Conservation (phyloP, 2,888 invertebrate genomes). For the Esperia sulphurella region DNA sequence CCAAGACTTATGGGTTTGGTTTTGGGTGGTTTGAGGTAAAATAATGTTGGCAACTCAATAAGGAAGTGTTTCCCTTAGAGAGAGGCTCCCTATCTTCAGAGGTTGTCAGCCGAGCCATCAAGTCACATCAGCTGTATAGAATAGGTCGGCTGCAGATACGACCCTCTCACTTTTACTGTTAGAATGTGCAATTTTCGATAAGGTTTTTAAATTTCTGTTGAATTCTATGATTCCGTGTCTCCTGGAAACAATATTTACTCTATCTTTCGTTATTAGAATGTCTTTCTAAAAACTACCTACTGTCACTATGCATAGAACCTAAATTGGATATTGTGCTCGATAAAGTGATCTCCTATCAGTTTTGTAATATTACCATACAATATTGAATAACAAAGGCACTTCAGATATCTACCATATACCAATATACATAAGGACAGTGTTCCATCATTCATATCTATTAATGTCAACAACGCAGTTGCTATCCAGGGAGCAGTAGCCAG, state of each 20-base stretch:
- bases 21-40: not conserved
- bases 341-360: too few species aligned
- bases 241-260: too few species aligned
- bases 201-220: too few species aligned
- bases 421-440: not conserved
- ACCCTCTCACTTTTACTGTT: not conserved
- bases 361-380: too few species aligned
- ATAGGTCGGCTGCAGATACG: slow-evolving; percentile 7
- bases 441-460: slow-evolving; percentile 1
- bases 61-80: slow-evolving; percentile 58
- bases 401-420: too few species aligned
- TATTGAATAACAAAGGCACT: too few species aligned
- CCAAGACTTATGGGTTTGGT: not conserved
- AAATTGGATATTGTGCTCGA: too few species aligned
- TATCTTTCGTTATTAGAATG: too few species aligned
- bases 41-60: slow-evolving; percentile 31
- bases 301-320: too few species aligned
- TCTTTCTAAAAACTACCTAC: too few species aligned
- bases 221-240: too few species aligned
- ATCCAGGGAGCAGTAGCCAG: not conserved
- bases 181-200: too few species aligned
- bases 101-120: slow-evolving; percentile 43
- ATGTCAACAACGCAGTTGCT: slow-evolving; percentile 1
- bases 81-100: slow-evolving; percentile 45
- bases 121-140: slow-evolving; percentile 27